Evolutionary conservation across 1,140 invertebrate genomes (phyloP), one percentile per base, ranked within the genome.

Genomic region (Phymorhynchus buccinoides): DNA sequence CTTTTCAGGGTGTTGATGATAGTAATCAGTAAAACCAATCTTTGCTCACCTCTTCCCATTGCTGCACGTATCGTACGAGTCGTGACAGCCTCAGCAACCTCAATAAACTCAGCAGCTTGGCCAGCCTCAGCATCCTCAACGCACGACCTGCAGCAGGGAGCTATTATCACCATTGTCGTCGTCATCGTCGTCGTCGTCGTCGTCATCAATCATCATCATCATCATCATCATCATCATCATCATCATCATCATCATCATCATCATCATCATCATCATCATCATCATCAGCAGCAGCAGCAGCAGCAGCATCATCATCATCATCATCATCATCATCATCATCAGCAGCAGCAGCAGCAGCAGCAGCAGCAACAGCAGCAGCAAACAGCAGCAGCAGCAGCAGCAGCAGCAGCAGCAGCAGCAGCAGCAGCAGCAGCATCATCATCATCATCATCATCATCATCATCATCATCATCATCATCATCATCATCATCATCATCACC

Each of bases 51-150:
- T 99, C 98, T 95, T 99, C 98, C 98, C 98, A 99, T 95, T 99
- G 98, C 93, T 97, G 98, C 89, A 99, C 98, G 94, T 99, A 99
- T 94, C 98, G 96, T 89, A 99, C 98, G 90, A 99, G 96, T 93
- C 98, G 95, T 89, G 98, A 99, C 75, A 99, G 95, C 89, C 98
- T 95, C 88, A 99, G 95, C 90, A 99, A 95, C 92, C 98, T 95
- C 90, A 99, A 97, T 93, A 99, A 95, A 92, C 97, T 98, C 88
- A 99, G 95, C 91, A 99, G 95, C 95, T 99, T 99, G 89, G 98
- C 98, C 94, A 99, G 96, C 92, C 98, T 96, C 88, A 99, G 95
- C 94, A 99, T 99, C 91, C 98, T 96, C 87, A 99, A 94, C 52
- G 98, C 98, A 93, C 98, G 96, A 89, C 98, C 98, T 27, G 82